Evolutionary conservation across 2,888 invertebrate species (phyloP).

Genomic region (Melieria omissa): DNA sequence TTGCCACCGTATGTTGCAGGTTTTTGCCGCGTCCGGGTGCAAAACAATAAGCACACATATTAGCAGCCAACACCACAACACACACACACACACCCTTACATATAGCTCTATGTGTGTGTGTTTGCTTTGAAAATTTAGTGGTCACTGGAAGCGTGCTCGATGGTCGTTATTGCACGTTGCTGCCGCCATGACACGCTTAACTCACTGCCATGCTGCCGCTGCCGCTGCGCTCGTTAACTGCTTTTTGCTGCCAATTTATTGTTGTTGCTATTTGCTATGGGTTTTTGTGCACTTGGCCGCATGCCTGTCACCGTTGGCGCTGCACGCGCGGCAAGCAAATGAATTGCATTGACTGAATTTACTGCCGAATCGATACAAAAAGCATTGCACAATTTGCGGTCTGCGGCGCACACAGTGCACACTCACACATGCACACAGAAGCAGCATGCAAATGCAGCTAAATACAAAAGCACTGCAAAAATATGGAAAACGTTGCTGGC

Average conservation of each 20-base stretch:
- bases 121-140: no score
- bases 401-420: not conserved
- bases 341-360: slow-evolving; percentile 28
- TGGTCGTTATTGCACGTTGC: not conserved
- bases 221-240: not conserved
- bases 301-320: not conserved
- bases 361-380: slow-evolving; percentile 14
- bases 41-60: not conserved
- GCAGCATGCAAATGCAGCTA: not conserved
- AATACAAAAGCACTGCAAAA: slow-evolving; percentile 2
- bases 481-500: not conserved
- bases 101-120: not conserved
- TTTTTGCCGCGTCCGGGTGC: no score
- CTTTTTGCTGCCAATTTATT: not conserved
- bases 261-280: not conserved
- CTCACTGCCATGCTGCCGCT: not conserved
- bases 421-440: not conserved
- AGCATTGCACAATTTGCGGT: slow-evolving; percentile 26
- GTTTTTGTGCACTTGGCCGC: not conserved
- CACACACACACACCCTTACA: slow-evolving; percentile 5
- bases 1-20: no score
- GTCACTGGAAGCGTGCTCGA: no score
- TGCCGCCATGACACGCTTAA: not conserved
- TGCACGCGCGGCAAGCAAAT: slow-evolving; percentile 11
- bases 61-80: not conserved